Base-by-base conservation (phyloP, 2,888 invertebrate genomes). In the Creontiades dilutus region DNA sequence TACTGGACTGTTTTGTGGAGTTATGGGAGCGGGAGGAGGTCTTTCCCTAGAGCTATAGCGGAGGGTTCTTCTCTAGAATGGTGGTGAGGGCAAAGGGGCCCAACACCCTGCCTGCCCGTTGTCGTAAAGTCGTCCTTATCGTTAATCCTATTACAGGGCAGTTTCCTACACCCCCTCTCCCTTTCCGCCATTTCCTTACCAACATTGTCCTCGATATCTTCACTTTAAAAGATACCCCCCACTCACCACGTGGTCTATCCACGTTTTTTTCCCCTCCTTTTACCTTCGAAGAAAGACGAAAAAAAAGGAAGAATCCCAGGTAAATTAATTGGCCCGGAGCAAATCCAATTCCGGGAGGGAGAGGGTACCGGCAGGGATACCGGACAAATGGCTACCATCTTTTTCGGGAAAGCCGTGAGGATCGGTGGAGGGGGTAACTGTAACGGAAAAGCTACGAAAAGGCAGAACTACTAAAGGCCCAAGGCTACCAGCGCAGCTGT, bases 71-170 rank as follows among this genome's bases (percentile, higher is more conserved):
- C 68, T 37, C 84, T 48, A 14, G 16, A 86, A 47, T 47, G 75
- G 23, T 14, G 46, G 55, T 47, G 47, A 19, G 19, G 47, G 37
- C 28, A 86, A 86, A 86, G 68, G 68, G 57, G 19, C 55, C n/a
- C 68, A 23, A 68, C 68, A 68, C 68, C 57, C 57, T 57, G 57
- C 23, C 23, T 23, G 68, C 1, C 13, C 68, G 68, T 28, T 37
- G 68, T 86, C 86, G 86, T 86, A 86, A 86, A 86, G 27, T 86
- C 86, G 75, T 86, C 86, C 86, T 86, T 86, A 86, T 86, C 86
- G 86, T 86, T 86, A 86, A 86, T 86, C 86, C 86, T 86, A 86
- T 86, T 86, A 86, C 86, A 37, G 86, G 76, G 68, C 86, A 47
- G 86, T 86, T 86, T 86, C 28, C 23, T 19, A 23, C 85, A 27